Conservation (phyloP, 2,888 invertebrate genomes). For the Melieria crassipennis region DNA sequence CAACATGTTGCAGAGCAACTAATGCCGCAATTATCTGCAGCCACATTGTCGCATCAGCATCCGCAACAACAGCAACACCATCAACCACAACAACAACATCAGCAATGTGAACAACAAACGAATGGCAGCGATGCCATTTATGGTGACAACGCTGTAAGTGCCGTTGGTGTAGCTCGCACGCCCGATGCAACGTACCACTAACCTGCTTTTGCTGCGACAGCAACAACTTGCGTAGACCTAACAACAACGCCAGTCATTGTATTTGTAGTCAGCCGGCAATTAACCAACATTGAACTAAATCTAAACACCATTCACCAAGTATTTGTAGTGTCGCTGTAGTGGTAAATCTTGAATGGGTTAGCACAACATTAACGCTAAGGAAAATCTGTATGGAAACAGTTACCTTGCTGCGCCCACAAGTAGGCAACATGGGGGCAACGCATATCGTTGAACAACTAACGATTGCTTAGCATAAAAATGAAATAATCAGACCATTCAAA, state of each 20-base stretch:
- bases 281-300: too few species aligned
- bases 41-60: not conserved
- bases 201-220: slow-evolving; percentile 20
- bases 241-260: not conserved
- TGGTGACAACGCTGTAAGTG: slow-evolving; percentile 53
- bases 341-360: too few species aligned
- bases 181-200: slow-evolving; percentile 16
- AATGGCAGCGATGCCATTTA: slow-evolving; percentile 39
- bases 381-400: too few species aligned
- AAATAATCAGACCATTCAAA: too few species aligned
- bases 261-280: not conserved
- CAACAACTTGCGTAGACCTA: not conserved
- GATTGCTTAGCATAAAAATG: too few species aligned
- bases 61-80: not conserved
- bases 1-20: slow-evolving; percentile 34
- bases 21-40: slow-evolving; percentile 30
- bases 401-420: too few species aligned
- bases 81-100: slow-evolving; percentile 26
- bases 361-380: too few species aligned
- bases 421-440: too few species aligned
- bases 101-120: slow-evolving; percentile 24
- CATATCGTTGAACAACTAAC: too few species aligned
- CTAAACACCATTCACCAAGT: too few species aligned
- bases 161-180: not conserved
- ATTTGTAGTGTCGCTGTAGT: too few species aligned